phyloP scores from a whole-genome alignment of 1,140 invertebrate species.

The Melipona quadrifasciata region DNA sequence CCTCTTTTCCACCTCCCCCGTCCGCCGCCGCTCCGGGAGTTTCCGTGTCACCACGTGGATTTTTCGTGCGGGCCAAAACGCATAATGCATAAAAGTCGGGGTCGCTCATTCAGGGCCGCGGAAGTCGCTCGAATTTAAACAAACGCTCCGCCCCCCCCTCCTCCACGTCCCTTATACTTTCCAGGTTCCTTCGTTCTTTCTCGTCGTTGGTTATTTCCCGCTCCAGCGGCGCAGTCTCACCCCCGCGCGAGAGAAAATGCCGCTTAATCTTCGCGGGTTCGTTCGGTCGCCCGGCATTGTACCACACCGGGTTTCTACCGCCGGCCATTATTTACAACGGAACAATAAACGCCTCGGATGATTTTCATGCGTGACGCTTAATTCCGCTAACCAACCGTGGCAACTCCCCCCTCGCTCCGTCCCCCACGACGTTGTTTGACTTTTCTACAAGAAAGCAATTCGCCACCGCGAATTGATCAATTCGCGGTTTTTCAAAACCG shows the following conservation, averaged over 20 bases:
- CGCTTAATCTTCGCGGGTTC: constrained; percentile 68
- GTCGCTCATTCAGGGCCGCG: constrained; percentile 54
- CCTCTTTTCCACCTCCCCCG: constrained; percentile 20
- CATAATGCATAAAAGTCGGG: constrained; percentile 53
- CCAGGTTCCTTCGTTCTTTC: constrained; percentile 54
- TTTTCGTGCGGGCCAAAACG: constrained; percentile 40
- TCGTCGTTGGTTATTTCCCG: constrained; percentile 32
- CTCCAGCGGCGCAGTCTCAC: constrained; percentile 45
- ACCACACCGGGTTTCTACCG: constrained; percentile 16
- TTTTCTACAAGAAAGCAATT: constrained; percentile 11
- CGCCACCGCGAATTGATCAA: neutral
- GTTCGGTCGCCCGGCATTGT: constrained; percentile 67
- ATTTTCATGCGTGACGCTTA: constrained; percentile 70
- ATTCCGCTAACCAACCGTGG: constrained; percentile 4
- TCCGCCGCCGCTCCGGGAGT: neutral
- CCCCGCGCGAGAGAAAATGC: constrained; percentile 53
- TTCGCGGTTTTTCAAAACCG: neutral
- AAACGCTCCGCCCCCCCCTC: constrained; percentile 28
- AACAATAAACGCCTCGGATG: constrained; percentile 69
- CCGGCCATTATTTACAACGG: constrained; percentile 57
- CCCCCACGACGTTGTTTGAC: neutral
- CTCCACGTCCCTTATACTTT: neutral
- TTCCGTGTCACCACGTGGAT: constrained; percentile 42
- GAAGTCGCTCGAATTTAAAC: constrained; percentile 63
- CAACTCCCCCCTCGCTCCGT: too few species aligned